These are phyloP conservation scores for Matsumurasca onukii DNA, from an alignment of 1,140 invertebrate species.

Conservation along the genomic window DNA sequence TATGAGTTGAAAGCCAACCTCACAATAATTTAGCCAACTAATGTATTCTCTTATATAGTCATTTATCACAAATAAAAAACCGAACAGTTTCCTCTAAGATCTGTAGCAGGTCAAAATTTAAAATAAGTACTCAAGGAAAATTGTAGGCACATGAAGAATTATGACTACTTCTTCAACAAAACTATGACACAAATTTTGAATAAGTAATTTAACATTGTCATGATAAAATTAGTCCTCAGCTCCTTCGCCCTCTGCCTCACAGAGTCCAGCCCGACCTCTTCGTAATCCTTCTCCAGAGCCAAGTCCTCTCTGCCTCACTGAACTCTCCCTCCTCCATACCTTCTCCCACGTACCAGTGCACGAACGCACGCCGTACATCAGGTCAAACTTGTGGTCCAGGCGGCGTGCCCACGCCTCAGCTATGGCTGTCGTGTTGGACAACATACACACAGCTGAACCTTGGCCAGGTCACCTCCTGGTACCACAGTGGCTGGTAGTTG, in stretches of 20 bases:
- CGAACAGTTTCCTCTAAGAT: too few relatives aligned
- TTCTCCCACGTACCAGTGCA: conserved; percentile 65
- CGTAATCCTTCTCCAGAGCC: conserved; percentile 61
- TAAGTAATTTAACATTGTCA: too few relatives aligned
- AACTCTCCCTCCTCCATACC: conserved; percentile 77
- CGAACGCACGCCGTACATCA: conserved; percentile 65
- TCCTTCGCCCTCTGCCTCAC: conserved; percentile 54
- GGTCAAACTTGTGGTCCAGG: conserved; percentile 78
- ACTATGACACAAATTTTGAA: too few relatives aligned
- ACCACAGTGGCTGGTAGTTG: conserved; percentile 65
- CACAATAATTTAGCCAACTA: too few relatives aligned
- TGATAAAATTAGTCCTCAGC: conserved; percentile 49
- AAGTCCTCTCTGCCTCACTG: conserved; percentile 64
- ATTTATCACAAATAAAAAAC: too few relatives aligned
- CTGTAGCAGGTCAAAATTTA: too few relatives aligned
- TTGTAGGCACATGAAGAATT: too few relatives aligned
- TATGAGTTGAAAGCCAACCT: too few relatives aligned
- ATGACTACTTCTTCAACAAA: too few relatives aligned
- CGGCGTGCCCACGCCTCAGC: conserved; percentile 77
- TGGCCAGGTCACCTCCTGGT: conserved; percentile 58
- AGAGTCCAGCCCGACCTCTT: conserved; percentile 47
- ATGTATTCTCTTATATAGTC: too few relatives aligned
- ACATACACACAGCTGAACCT: conserved; percentile 64
- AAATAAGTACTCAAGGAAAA: too few relatives aligned
- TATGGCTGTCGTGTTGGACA: too few relatives aligned